These are phyloP conservation scores for Thera britannica DNA, from an alignment of 2,888 invertebrate species.

Conservation along the genomic window DNA sequence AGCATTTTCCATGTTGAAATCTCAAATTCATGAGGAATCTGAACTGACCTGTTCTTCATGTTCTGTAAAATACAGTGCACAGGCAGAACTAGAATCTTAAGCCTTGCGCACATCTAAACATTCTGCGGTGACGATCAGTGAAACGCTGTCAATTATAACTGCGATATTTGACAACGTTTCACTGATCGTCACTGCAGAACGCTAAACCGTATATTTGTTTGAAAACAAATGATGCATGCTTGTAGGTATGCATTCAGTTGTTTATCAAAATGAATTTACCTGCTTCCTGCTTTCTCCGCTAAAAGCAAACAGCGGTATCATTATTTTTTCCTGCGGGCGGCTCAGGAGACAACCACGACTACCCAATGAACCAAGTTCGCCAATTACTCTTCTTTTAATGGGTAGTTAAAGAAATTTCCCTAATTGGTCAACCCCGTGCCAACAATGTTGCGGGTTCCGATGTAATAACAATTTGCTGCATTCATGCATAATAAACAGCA, in stretches of 20 bases:
- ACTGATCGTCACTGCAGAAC: too few relatives aligned
- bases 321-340: constrained; percentile 66
- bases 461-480: constrained; percentile 49
- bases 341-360: constrained; percentile 68
- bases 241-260: constrained; percentile 34
- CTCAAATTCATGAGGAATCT: too few relatives aligned
- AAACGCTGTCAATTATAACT: too few relatives aligned
- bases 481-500: constrained; percentile 54
- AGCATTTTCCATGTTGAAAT: not conserved
- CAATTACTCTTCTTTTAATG: constrained; percentile 76
- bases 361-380: constrained; percentile 75
- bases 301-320: constrained; percentile 58
- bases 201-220: not conserved
- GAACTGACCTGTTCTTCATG: too few relatives aligned
- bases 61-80: too few relatives aligned
- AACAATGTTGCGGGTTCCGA: constrained; percentile 51
- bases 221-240: not conserved
- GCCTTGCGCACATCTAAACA: too few relatives aligned
- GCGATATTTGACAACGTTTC: too few relatives aligned
- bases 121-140: too few relatives aligned
- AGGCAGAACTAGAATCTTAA: too few relatives aligned
- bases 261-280: not conserved
- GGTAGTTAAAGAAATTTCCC: constrained; percentile 70
- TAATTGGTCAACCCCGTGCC: constrained; percentile 64
- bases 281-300: constrained; percentile 3